These are phyloP conservation scores for Heterocephalus glaber DNA, from an alignment of 2,113 vertebrate species.

Conservation along the genomic window DNA sequence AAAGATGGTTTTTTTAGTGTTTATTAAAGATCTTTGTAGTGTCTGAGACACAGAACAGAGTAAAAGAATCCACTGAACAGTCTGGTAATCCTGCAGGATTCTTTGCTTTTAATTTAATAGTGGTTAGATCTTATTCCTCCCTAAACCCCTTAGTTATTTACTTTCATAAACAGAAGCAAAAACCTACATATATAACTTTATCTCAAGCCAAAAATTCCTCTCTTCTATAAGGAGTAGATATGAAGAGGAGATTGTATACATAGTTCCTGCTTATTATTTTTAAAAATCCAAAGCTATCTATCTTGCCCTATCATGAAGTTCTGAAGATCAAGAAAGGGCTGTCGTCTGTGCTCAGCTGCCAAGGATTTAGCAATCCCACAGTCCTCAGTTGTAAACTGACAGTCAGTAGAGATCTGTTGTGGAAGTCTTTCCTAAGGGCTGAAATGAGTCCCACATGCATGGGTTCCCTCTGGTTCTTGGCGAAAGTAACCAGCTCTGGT, in stretches of 20 bases:
- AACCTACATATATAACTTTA: background rate
- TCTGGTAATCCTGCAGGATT: background rate
- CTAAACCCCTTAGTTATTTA: background rate
- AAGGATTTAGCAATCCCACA: background rate
- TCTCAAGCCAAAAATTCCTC: background rate
- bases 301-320: background rate
- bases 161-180: background rate
- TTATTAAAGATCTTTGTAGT: conserved; percentile 86
- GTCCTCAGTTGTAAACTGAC: background rate
- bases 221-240: background rate
- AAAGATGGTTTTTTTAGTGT: conserved; percentile 87
- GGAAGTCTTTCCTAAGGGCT: background rate
- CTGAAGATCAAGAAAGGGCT: background rate
- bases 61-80: background rate
- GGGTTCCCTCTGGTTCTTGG: background rate
- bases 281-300: background rate
- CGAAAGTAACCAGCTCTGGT: background rate
- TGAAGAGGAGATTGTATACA: background rate
- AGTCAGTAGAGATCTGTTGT: background rate
- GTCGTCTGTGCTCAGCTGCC: background rate
- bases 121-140: background rate
- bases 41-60: background rate
- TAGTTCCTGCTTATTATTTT: background rate
- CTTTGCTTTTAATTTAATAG: background rate
- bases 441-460: background rate